phyloP scores from a whole-genome alignment of 35 echinoderm and acorn worm genomes.

The Amphiura filiformis region DNA sequence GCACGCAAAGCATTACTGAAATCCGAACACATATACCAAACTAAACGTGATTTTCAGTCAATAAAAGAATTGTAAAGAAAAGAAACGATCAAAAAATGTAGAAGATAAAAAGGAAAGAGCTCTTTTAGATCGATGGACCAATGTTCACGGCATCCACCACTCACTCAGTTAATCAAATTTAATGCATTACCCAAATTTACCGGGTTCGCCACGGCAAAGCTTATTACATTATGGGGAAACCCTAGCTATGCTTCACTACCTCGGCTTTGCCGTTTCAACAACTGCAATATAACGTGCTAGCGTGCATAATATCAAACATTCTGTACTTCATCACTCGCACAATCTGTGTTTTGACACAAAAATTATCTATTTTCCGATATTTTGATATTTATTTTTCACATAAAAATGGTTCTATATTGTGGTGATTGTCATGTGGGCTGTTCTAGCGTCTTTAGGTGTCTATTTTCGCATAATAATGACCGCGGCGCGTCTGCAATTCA shows the following conservation, averaged over 20 bases:
- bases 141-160: constrained; percentile 21
- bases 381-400: too few species aligned
- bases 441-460: neutral
- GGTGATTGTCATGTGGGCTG: neutral
- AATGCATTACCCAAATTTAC: constrained; percentile 47
- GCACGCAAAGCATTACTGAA: neutral
- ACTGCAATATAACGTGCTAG: constrained; percentile 13
- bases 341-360: constrained; percentile 2
- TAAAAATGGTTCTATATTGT: neutral
- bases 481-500: constrained; percentile 18
- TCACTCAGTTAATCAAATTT: constrained; percentile 34
- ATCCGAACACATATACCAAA: constrained; percentile 16
- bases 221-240: constrained; percentile 45
- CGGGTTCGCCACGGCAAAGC: constrained; percentile 33
- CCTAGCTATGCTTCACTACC: constrained; percentile 32
- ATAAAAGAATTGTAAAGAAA: neutral
- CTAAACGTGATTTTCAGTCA: constrained; percentile 29
- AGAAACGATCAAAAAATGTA: neutral
- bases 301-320: constrained; percentile 6
- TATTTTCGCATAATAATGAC: constrained; percentile 33
- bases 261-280: constrained; percentile 7
- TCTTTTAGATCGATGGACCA: constrained; percentile 29
- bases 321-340: constrained; percentile 2
- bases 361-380: constrained; percentile 11
- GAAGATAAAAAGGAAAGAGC: constrained; percentile 12